Base-by-base conservation (phyloP, 2,113 vertebrate genomes). In the Todiramphus chloris region DNA sequence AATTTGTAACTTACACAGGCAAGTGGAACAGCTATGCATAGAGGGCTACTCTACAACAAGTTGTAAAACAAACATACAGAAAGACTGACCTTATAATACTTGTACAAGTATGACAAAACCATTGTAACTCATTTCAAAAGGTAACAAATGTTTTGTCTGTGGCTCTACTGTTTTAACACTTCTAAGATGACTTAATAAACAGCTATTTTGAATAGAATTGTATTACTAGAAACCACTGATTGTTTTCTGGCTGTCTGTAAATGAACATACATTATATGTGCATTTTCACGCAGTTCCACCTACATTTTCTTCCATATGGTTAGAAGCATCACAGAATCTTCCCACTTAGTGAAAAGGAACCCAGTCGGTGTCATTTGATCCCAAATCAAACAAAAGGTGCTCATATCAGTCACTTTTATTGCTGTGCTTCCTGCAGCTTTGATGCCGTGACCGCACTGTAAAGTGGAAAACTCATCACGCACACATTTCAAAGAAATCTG, bases 71-170 rank as follows among this genome's bases (percentile, higher is more conserved):
- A 94, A 97, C 77, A 72, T 50, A 96, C 64, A 96, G 74, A 96
- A 92, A 80, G 87, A 94, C 96, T 90, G 87, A 95, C 96, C 72
- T 89, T 92, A 87, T 81, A 94, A 92, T 93, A 95, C 93, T 95
- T 60, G 58, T 80, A 94, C 79, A 96, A 93, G 58, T 76, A 74
- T 95, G 84, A 94, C 96, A 97, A 94, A 91, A 82, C 68, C 58
- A 77, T 88, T 76, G 88, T 56, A 91, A 95, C 89, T 97, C 62
- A 93, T 91, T 94, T 74, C 64, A 87, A 93, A 97, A 95, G 69
- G 53, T 96, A 97, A 96, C 67, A 84, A 79, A 94, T 95, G 48
- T 94, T 97, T 96, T 79, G 81, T 89, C 93, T 97, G 92, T 96
- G 93, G 82, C 37, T 94, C 87, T 46, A 84, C 74, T 80, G 25